Evolutionary conservation across 2,113 vertebrate genomes (phyloP).

Genomic region (Corydoras maculifer): DNA sequence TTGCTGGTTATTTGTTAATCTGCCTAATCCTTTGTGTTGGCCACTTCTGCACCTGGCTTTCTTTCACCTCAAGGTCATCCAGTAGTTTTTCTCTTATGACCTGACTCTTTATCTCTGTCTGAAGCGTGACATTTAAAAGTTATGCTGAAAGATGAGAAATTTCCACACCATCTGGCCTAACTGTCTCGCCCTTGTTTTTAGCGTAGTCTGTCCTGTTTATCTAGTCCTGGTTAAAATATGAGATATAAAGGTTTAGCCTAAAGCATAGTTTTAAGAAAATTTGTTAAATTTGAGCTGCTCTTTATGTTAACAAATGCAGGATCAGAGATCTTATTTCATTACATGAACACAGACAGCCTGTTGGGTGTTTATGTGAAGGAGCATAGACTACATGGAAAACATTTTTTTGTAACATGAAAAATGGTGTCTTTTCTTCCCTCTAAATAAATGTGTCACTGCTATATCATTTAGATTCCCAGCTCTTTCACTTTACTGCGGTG

Average conservation of each 20-base stretch:
- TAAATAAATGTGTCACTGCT: no score
- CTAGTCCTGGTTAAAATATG: not conserved
- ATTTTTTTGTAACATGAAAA: no score
- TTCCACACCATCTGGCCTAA: constrained; percentile 20
- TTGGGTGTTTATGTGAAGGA: no score
- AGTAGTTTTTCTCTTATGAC: constrained; percentile 25
- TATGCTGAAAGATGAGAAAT: constrained; percentile 20
- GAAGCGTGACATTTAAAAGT: constrained; percentile 29
- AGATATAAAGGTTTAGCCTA: constrained; percentile 1
- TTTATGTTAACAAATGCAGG: constrained; percentile 1
- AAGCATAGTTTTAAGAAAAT: constrained; percentile 7
- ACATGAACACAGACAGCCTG: no score
- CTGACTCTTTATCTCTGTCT: constrained; percentile 19
- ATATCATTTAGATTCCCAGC: no score
- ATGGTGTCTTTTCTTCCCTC: no score
- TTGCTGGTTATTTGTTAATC: constrained; percentile 16
- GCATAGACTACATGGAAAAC: no score
- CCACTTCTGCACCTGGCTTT: constrained; percentile 27
- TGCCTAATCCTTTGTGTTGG: constrained; percentile 5
- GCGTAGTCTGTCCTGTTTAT: not conserved
- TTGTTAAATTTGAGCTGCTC: constrained; percentile 4
- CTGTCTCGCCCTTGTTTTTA: not conserved
- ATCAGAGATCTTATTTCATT: no score
- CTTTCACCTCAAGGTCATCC: constrained; percentile 26
- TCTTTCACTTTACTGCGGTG: no score